A percentile compares a stretch with the other conserved stretches of the same genome.
These are phyloP conservation scores for Acleris emargana DNA, from an alignment of 2,888 invertebrate genomes.

Conservation along the genomic window DNA sequence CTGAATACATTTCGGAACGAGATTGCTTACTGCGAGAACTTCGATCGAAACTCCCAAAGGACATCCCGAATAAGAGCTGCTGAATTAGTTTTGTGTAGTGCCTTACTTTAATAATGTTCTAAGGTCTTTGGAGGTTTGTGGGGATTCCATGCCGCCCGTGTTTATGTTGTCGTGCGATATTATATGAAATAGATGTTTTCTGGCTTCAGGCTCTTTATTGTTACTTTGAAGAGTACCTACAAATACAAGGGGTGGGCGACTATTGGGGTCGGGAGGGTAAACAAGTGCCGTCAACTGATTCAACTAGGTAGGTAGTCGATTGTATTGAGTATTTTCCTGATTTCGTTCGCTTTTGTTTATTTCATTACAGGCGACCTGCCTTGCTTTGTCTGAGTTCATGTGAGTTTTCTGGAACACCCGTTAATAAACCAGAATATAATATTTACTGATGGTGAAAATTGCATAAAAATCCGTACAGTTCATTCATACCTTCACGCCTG, in stretches of 20 bases:
- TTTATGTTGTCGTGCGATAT: constrained; percentile 69
- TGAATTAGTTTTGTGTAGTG: constrained; percentile 77
- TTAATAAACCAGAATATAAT: too few relatives aligned
- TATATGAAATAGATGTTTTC: constrained; percentile 80
- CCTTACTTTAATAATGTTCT: constrained; percentile 77
- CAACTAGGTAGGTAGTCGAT: constrained; percentile 61
- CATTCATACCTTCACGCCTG: too few relatives aligned
- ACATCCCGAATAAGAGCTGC: constrained; percentile 65
- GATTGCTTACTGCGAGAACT: constrained; percentile 57
- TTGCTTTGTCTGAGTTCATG: neutral
- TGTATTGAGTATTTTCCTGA: constrained; percentile 66
- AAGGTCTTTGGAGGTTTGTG: constrained; percentile 75
- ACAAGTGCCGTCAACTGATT: constrained; percentile 75
- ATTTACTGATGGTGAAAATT: too few relatives aligned
- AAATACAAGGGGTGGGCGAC: constrained; percentile 61
- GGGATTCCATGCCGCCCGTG: constrained; percentile 65
- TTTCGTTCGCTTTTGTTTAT: constrained; percentile 44
- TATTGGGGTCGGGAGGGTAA: constrained; percentile 71
- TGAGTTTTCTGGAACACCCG: too few relatives aligned
- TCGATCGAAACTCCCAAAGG: constrained; percentile 62
- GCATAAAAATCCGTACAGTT: too few relatives aligned
- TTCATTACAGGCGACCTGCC: neutral
- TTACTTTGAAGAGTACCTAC: constrained; percentile 74
- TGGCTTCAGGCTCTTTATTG: constrained; percentile 83
- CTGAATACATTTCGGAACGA: constrained; percentile 49